Conservation (phyloP, 1,140 invertebrate species). For the Chrysomallon squamiferum region DNA sequence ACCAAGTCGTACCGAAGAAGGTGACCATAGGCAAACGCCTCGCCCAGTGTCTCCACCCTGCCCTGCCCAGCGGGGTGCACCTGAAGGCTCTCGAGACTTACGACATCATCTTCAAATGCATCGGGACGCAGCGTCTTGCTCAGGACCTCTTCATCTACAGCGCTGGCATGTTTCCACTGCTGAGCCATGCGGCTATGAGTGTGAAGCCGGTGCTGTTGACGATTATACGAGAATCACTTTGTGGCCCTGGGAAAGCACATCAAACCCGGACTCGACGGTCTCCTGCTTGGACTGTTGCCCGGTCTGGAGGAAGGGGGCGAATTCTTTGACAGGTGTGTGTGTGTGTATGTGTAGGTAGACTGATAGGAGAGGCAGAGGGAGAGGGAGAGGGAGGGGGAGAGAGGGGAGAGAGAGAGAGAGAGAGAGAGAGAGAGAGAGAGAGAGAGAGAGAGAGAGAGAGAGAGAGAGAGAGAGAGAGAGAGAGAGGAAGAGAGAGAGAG, state of each 20-base stretch:
- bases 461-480: too few relatives aligned
- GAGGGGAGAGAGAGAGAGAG: too few relatives aligned
- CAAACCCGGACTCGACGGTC: slow-evolving; percentile 85
- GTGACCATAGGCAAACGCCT: slow-evolving; percentile 92
- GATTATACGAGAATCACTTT: slow-evolving; percentile 93
- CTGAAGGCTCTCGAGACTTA: slow-evolving; percentile 93
- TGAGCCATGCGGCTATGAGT: slow-evolving; percentile 90
- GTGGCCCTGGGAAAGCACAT: slow-evolving; percentile 82
- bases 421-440: too few relatives aligned
- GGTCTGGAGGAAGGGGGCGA: slow-evolving; percentile 92
- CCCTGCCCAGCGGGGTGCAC: slow-evolving; percentile 87
- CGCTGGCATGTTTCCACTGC: slow-evolving; percentile 85
- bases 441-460: too few relatives aligned
- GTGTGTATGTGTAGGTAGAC: background rate
- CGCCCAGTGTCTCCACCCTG: slow-evolving; percentile 95
- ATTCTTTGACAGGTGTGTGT: slow-evolving; percentile 77
- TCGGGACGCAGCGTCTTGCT: slow-evolving; percentile 82
- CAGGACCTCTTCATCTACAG: slow-evolving; percentile 86
- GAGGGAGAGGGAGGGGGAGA: too few relatives aligned
- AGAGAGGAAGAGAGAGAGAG: too few relatives aligned
- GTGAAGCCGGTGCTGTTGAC: slow-evolving; percentile 78
- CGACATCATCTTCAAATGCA: slow-evolving; percentile 90
- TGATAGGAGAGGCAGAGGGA: too few relatives aligned
- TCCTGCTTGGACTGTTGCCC: slow-evolving; percentile 85
- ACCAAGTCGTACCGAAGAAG: slow-evolving; percentile 86